phyloP scores from a whole-genome alignment of 2,797 vertebrate genomes.

The Leptodactylus fallax region DNA sequence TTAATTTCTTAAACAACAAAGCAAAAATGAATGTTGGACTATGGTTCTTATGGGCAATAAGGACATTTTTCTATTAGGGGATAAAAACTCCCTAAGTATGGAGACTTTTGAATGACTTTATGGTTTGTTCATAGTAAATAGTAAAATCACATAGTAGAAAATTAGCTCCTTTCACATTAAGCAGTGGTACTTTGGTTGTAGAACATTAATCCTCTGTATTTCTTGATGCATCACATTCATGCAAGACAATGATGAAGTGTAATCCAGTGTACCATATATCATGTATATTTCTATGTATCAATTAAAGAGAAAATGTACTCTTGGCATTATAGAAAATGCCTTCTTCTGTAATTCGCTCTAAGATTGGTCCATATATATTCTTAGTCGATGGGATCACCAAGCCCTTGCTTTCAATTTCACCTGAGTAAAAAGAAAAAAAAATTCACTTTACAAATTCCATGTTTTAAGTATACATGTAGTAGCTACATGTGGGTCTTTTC shows the following conservation, averaged over 20 bases:
- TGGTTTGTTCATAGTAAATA: neutral
- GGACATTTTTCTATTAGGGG: neutral
- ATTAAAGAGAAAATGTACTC: constrained; percentile 71
- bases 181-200: neutral
- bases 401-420: constrained; percentile 89
- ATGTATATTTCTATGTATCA: neutral
- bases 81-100: neutral
- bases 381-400: constrained; percentile 87
- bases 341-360: constrained; percentile 86
- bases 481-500: too few species aligned
- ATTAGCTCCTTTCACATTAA: neutral
- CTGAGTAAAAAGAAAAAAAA: constrained; percentile 73
- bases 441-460: neutral
- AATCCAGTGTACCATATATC: neutral
- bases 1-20: neutral
- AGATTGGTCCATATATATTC: constrained; percentile 85
- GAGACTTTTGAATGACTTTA: neutral
- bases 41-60: neutral
- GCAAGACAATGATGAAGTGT: neutral
- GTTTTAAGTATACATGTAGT: neutral
- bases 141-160: neutral
- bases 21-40: neutral
- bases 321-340: constrained; percentile 83
- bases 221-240: neutral
- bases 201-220: neutral